Base-by-base conservation (phyloP, 2,888 invertebrate species). In the Drosophila nr. fundita region DNA sequence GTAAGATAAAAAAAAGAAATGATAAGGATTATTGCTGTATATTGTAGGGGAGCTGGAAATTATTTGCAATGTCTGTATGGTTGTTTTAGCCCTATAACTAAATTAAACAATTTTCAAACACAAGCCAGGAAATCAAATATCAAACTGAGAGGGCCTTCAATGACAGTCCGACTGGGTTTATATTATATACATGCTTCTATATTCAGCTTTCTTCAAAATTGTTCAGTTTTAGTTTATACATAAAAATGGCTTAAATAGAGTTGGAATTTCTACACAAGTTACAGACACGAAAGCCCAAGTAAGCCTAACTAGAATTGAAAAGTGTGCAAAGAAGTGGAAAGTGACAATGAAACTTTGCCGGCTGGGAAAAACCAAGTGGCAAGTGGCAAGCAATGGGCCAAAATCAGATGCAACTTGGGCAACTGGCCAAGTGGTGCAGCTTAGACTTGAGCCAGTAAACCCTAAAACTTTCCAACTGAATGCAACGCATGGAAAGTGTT, bases 371-470 rank as follows among this genome's bases (percentile, higher is more conserved):
- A 61, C 13, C 57, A 59, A 62, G 59, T 55, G 50, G 36, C 48
- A 52, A 50, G n/a, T 50, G 50, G 27, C 61, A 61, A 58, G 64
- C 32, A 42, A 65, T 50, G 70, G 61, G 45, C 49, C 34, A 62
- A 74, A 49, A 21, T 53, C 49, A 42, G n/a, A 34, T 45, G 42
- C 58, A 21, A 45, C 8, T 27, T 29, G 67, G 68, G 69, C 68
- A 42, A 62, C 53, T 42, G 48, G 67, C 76, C 76, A 78, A 76
- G 54, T 72, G 49, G 32, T 45, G 29, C 50, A 55, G 75, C 68
- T 68, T 62, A 68, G 50, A 55, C 73, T 74, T 76, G 63, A 64
- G 76, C 74, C 65, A 61, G 65, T 0, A 76, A 76, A 78, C 60
- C 60, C 50, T 42, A 76, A 67, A 61, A 61, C 63, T 73, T 78